Percentiles rank a stretch among this genome's conserved stretches.
phyloP scores from a whole-genome alignment of 2,888 invertebrate genomes.

The Sympetrum striolatum region DNA sequence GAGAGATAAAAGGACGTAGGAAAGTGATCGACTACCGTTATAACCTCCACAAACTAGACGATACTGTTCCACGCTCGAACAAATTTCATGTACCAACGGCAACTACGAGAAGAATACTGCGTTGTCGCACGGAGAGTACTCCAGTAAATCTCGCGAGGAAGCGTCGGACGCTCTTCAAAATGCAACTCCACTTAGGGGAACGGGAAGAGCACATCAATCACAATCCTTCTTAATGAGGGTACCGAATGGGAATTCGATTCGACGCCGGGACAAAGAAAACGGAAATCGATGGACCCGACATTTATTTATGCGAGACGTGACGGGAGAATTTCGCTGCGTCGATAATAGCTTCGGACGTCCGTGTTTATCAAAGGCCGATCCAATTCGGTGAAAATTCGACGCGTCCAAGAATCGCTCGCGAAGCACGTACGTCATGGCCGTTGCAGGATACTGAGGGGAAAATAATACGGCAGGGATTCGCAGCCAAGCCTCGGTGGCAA shows the following conservation, averaged over 20 bases:
- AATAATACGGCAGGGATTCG: not conserved
- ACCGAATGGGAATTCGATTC: not conserved
- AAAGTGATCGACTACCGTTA: no score
- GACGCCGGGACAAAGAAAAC: not conserved
- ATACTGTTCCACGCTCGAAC: no score
- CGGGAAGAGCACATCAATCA: no score
- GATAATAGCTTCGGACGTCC: not conserved
- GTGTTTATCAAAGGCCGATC: not conserved
- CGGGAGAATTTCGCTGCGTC: not conserved
- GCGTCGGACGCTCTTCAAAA: no score
- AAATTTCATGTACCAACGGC: no score
- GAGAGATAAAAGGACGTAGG: no score
- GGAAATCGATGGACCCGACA: not conserved
- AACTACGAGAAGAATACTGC: no score
- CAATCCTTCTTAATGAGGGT: not conserved
- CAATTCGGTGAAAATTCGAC: not conserved
- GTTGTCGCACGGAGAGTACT: no score
- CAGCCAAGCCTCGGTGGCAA: no score
- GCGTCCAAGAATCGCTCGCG: not conserved
- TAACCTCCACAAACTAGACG: no score
- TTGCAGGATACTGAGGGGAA: not conserved
- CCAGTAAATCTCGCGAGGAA: no score
- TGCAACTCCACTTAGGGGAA: no score
- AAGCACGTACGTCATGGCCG: not conserved
- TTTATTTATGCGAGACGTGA: not conserved